A percentile compares a stretch with the other conserved stretches of the same genome.
Evolutionary conservation across 2,888 invertebrate species (phyloP).

Genomic region (Cerceris ruficornis): DNA sequence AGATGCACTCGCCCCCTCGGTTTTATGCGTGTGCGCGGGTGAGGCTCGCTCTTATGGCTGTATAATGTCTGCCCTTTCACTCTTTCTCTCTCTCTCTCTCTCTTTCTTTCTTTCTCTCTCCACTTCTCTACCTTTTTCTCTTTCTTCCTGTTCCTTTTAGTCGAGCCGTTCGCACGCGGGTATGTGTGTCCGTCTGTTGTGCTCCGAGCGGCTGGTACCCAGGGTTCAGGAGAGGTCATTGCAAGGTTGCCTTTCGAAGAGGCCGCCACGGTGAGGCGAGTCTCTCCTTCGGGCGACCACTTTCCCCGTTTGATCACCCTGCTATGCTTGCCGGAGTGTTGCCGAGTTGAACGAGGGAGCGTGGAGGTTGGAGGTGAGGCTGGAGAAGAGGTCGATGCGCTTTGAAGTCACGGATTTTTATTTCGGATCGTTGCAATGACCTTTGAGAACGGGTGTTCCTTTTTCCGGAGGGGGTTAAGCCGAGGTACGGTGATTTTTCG

Average conservation of each 20-base stretch:
- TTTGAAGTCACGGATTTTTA: conserved; percentile 32
- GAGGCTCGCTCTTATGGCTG: conserved; percentile 5
- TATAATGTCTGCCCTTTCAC: conserved; percentile 6
- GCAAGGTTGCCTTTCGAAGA: conserved; percentile 78
- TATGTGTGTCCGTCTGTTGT: conserved; percentile 18
- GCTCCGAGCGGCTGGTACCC: conserved; percentile 50
- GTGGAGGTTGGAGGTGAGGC: conserved; percentile 48
- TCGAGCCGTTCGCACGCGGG: neutral
- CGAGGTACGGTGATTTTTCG: neutral
- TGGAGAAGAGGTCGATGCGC: conserved; percentile 52
- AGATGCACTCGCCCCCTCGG: conserved; percentile 53
- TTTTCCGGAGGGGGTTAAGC: neutral
- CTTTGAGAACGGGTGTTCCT: conserved; percentile 7
- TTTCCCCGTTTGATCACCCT: conserved; percentile 66
- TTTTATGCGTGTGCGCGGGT: conserved; percentile 25
- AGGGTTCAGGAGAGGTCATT: conserved; percentile 79
- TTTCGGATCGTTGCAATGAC: neutral
- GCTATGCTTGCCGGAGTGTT: conserved; percentile 54
- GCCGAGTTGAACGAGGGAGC: conserved; percentile 43
- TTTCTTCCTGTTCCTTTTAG: neutral
- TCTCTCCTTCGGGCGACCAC: conserved; percentile 62
- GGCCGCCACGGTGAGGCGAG: conserved; percentile 63
- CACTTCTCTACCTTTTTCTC: neutral
- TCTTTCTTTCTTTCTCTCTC: too few species aligned
- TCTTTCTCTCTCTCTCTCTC: conserved; percentile 6